These are phyloP conservation scores for Mixornis gularis DNA, from an alignment of 2,113 vertebrate genomes.

Conservation along the genomic window DNA sequence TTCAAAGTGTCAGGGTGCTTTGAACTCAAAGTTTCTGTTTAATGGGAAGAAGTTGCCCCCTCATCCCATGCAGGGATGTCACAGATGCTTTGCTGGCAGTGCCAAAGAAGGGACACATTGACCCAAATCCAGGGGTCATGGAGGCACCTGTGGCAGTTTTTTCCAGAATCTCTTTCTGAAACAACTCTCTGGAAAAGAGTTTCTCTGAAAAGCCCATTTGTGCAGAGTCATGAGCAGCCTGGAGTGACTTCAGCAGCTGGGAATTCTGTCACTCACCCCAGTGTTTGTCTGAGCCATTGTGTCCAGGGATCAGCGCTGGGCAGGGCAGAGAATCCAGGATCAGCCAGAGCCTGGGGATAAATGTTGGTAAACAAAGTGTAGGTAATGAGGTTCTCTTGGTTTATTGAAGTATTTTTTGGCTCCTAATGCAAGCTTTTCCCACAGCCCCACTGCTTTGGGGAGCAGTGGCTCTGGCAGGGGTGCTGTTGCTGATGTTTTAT, in stretches of 20 bases:
- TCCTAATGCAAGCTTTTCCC: neutral
- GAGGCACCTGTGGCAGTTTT: neutral
- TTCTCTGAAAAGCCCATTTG: slow-evolving; percentile 13
- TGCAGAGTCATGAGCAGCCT: slow-evolving; percentile 32
- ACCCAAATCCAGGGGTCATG: neutral
- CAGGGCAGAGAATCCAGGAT: neutral
- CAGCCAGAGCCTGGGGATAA: neutral
- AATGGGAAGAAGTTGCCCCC: neutral
- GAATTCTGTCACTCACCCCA: slow-evolving; percentile 26
- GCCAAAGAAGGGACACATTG: neutral
- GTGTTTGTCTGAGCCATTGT: slow-evolving; percentile 40
- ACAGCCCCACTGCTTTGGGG: neutral
- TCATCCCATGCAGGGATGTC: neutral
- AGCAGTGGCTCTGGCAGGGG: neutral
- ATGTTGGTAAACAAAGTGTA: neutral
- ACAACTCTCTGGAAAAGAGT: neutral
- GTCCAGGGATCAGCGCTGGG: neutral
- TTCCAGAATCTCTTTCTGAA: neutral
- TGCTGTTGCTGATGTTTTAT: neutral
- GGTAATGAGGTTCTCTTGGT: neutral
- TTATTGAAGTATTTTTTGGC: neutral
- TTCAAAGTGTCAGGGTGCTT: neutral
- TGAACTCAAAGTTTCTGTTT: neutral
- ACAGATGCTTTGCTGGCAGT: neutral
- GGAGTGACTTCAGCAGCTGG: slow-evolving; percentile 52